Conservation (phyloP, 1,140 invertebrate genomes). For the Pseudomyrmex pallidus region DNA sequence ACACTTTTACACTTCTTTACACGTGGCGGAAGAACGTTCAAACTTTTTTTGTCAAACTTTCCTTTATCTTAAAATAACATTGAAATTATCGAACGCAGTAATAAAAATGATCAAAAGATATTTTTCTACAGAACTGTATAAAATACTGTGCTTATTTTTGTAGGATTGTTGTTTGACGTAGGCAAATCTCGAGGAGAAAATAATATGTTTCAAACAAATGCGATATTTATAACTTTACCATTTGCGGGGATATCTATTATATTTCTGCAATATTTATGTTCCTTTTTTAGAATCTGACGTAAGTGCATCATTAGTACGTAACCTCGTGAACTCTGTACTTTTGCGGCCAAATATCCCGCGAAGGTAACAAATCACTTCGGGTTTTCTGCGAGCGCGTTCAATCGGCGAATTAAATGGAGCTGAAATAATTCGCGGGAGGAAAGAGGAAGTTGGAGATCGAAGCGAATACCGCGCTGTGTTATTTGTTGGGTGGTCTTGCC, state of each 20-base stretch:
- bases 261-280: no score
- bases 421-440: conserved; percentile 63
- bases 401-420: conserved; percentile 55
- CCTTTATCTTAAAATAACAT: neutral
- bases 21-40: neutral
- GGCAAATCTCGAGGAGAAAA: neutral
- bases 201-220: neutral
- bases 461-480: conserved; percentile 53
- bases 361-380: conserved; percentile 12
- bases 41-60: neutral
- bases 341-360: neutral
- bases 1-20: neutral
- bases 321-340: neutral
- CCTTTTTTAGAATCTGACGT: neutral
- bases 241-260: no score
- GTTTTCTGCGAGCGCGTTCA: conserved; percentile 18
- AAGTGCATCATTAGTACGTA: neutral
- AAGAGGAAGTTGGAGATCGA: conserved; percentile 19
- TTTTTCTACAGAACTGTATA: neutral
- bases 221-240: neutral
- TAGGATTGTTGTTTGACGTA: no score
- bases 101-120: conserved; percentile 11
- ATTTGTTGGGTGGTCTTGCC: conserved; percentile 60
- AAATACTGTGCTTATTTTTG: no score
- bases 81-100: neutral